Conservation (phyloP, 2,797 vertebrate genomes). For the Vipera latastei region DNA sequence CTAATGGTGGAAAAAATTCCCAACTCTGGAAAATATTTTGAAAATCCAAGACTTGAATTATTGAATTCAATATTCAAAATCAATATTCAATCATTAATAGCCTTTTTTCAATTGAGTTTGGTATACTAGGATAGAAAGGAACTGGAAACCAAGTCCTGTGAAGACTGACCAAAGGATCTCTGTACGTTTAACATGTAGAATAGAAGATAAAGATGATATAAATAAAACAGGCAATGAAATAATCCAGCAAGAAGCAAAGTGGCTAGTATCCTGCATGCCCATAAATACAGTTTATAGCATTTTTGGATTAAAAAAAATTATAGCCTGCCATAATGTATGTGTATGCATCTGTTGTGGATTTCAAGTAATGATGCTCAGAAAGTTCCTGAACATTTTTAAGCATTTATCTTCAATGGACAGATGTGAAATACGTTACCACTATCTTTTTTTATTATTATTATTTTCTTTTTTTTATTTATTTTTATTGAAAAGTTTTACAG, state of each 20-base stretch:
- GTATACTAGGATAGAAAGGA: background rate
- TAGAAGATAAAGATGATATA: background rate
- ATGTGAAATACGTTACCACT: too few species aligned
- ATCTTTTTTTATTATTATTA: too few species aligned
- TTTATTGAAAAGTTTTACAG: too few species aligned
- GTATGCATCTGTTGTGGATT: background rate
- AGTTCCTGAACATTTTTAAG: background rate
- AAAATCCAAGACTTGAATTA: background rate
- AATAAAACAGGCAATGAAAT: background rate
- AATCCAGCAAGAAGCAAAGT: background rate
- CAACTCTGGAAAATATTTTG: background rate
- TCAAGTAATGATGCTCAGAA: background rate
- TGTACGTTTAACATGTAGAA: background rate
- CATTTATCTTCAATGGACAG: background rate
- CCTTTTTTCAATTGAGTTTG: background rate
- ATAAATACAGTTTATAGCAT: background rate
- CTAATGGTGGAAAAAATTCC: background rate
- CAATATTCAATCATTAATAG: too few species aligned
- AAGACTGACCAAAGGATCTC: background rate
- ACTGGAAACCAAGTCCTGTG: background rate
- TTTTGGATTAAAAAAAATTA: background rate
- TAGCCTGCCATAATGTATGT: background rate
- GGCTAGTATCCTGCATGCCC: background rate
- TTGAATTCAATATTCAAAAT: too few species aligned
- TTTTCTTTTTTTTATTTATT: too few species aligned